Evolutionary conservation across 2,888 invertebrate species (phyloP), one percentile per base, ranked within the genome.

Genomic region (Criorhina ranunculi): DNA sequence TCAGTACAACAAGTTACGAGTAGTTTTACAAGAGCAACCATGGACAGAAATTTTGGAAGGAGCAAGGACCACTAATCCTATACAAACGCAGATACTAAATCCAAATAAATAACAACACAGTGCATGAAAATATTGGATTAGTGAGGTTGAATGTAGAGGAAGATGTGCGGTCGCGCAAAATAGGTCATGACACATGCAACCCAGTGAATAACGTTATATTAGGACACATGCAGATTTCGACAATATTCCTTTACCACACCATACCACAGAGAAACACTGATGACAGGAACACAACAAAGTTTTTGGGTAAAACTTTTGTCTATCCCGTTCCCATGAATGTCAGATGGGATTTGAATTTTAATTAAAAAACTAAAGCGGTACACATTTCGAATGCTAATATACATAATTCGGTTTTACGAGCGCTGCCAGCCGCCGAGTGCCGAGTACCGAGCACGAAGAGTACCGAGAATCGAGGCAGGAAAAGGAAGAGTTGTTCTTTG

Each of bases 341-440:
- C 85, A 75, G 75, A 70, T 76, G 85, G 85, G 80, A 80, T 85
- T 80, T 85, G 85, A 85, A 85, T 85, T 85, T 85, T 80, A 85
- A 85, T 85, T 85, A 85, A 85, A 85, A 85, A 85, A 80, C 85
- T 80, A 85, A 85, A 85, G 66, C 55, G 80, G 66, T 70, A 85
- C 80, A 85, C 75, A 85, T 85, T 76, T 76, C 66, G 75, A 85
- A 85, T 79, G 75, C 80, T 85, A 80, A 85, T 85, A 46, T 73
- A 49, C 62, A 69, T 85, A 80, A 79, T 85, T 85, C 80, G 80
- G 59, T 75, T 59, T 55, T 66, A 70, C 64, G 55, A 55, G 51
- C 33, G 64, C 12, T 59, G 5, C 11, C 5, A 12, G 35, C 31
- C 17, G 5, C 5, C 7, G 44, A 12, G 12, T 12, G 9, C 37